A percentile compares a stretch with the other conserved stretches of the same genome.
phyloP scores from a whole-genome alignment of 2,113 vertebrate species.

The Dromaius novaehollandiae region DNA sequence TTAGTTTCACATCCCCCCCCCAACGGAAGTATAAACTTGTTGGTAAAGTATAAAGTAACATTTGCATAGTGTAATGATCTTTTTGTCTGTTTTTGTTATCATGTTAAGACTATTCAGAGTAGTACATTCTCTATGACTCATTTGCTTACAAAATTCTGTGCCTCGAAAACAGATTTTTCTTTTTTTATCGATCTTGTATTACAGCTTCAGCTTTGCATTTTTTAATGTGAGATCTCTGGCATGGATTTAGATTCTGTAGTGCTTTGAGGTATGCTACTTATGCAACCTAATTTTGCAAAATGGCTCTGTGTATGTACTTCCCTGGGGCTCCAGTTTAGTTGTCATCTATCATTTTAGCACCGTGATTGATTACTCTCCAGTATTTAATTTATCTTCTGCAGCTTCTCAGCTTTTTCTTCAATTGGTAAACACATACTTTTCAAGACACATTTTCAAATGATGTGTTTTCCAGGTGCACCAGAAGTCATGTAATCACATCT shows the following conservation, averaged over 20 bases:
- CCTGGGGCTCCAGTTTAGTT: conserved; percentile 49
- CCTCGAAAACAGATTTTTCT: neutral
- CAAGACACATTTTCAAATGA: neutral
- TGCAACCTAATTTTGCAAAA: conserved; percentile 55
- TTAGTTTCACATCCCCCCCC: neutral
- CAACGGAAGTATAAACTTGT: neutral
- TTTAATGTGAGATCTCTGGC: conserved; percentile 3
- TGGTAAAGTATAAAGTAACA: neutral
- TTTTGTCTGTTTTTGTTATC: neutral
- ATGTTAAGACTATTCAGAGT: neutral
- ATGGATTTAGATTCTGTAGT: conserved; percentile 24
- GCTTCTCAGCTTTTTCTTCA: conserved; percentile 32
- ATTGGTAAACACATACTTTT: conserved; percentile 38
- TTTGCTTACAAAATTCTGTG: neutral
- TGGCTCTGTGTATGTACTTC: conserved; percentile 28
- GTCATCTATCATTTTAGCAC: conserved; percentile 56
- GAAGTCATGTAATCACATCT: conserved; percentile 9
- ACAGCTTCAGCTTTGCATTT: conserved; percentile 29
- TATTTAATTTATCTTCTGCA: conserved; percentile 53
- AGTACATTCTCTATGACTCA: neutral
- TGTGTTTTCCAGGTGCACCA: neutral
- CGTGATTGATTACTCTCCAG: conserved; percentile 40
- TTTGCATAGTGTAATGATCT: neutral
- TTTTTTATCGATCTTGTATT: neutral
- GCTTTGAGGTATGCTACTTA: conserved; percentile 49